These are phyloP conservation scores for Meiosimyza platycephala DNA, from an alignment of 2,888 invertebrate species.

Conservation along the genomic window DNA sequence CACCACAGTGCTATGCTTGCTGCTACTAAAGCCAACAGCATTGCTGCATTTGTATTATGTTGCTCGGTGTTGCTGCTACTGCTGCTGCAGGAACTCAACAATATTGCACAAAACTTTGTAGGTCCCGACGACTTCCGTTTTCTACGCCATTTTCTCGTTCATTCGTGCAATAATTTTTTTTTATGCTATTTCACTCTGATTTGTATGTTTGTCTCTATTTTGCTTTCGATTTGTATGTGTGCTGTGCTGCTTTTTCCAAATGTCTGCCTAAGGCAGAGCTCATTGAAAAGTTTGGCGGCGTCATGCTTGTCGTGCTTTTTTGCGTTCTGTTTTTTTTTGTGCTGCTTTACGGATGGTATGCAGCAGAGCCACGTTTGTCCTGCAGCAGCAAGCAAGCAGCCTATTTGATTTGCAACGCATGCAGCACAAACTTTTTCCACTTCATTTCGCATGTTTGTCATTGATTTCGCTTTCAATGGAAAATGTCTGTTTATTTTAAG, in stretches of 20 bases:
- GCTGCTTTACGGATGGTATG: not conserved
- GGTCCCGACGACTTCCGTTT: constrained; percentile 30
- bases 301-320: constrained; percentile 4
- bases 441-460: constrained; percentile 32
- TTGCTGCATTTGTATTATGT: not conserved
- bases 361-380: not conserved
- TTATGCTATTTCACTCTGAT: not conserved
- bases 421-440: constrained; percentile 33
- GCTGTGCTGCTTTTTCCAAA: not conserved
- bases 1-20: not conserved
- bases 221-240: too few relatives aligned
- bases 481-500: not conserved
- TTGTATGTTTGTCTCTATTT: too few relatives aligned
- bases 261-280: constrained; percentile 4
- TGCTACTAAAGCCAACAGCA: not conserved
- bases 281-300: not conserved
- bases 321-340: not conserved
- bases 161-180: not conserved
- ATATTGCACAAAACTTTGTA: constrained; percentile 36
- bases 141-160: constrained; percentile 22
- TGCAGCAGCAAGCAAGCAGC: constrained; percentile 8
- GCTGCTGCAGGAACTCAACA: constrained; percentile 34
- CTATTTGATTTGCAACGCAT: constrained; percentile 32
- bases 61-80: not conserved
- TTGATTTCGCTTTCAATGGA: constrained; percentile 30